Conservation (phyloP, 2,888 invertebrate genomes). For the Drosophila suboccidentalis region DNA sequence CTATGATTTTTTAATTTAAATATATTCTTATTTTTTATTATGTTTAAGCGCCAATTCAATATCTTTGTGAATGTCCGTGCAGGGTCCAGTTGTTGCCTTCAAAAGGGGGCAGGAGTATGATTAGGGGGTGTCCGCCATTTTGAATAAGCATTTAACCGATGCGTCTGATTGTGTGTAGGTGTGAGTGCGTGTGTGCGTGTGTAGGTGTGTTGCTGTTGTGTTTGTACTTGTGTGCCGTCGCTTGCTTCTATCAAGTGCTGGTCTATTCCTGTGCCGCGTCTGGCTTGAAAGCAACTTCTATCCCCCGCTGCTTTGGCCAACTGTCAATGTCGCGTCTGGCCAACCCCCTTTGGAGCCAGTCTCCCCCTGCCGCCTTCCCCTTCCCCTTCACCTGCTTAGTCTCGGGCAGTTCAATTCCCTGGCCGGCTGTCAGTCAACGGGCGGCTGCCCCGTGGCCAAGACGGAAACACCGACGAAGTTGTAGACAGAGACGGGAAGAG, state of each 20-base stretch:
- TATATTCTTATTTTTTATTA: background rate
- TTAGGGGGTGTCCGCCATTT: slow-evolving; percentile 71
- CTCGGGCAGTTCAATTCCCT: slow-evolving; percentile 59
- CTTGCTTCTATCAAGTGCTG: slow-evolving; percentile 52
- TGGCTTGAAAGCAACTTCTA: slow-evolving; percentile 34
- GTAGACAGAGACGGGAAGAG: background rate
- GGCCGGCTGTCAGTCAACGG: slow-evolving; percentile 72
- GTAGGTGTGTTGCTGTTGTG: slow-evolving; percentile 9
- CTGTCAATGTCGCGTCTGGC: slow-evolving; percentile 53
- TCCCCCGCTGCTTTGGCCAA: background rate
- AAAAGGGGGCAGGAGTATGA: slow-evolving; percentile 16
- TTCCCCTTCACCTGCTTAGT: slow-evolving; percentile 6
- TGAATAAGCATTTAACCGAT: slow-evolving; percentile 48
- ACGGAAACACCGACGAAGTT: slow-evolving; percentile 5
- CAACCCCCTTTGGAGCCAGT: slow-evolving; percentile 18
- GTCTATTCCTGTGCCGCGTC: slow-evolving; percentile 32
- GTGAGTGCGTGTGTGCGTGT: slow-evolving; percentile 14
- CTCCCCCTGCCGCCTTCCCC: slow-evolving; percentile 13
- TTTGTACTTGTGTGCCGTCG: slow-evolving; percentile 33
- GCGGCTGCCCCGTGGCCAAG: slow-evolving; percentile 67
- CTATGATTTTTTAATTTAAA: background rate
- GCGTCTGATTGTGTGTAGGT: slow-evolving; percentile 11
- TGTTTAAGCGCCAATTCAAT: background rate
- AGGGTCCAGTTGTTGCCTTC: slow-evolving; percentile 33
- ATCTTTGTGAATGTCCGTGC: slow-evolving; percentile 12